Evolutionary conservation across 2,888 invertebrate species (phyloP), one percentile per base, ranked within the genome.

Genomic region (Elysia crispata): DNA sequence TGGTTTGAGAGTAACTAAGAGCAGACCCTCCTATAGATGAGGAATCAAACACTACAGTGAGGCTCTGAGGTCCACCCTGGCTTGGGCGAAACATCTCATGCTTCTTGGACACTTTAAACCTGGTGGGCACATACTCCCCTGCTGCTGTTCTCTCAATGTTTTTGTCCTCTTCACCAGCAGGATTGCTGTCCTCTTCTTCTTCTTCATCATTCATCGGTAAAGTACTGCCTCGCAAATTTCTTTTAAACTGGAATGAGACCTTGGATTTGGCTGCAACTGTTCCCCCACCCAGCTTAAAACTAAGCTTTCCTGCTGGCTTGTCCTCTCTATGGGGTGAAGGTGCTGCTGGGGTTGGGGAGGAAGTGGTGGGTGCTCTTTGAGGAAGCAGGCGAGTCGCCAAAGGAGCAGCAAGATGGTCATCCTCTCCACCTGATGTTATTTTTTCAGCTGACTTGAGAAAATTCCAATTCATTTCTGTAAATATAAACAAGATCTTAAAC

Each of bases 31-130:
- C n/a, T 70, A 41, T 41, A n/a, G 33, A 13, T 11, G 57, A 25
- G 5, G 74, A 75, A 50, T 60, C 41, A 31, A 79, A 73, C 13
- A 79, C 79, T 13, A 79, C 33, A n/a, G 67, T 73, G 5, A 74
- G 5, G 41, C 57, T 50, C 11, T 75, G 41, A 60, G 60, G 60
- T 3, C 25, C 54, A 20, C 28, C 41, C n/a, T 60, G 75, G 23
- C 77, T 80, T 0, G 84, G 84, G 13, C 81, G 76, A 41, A 81
- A 85, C 78, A 85, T 83, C 23, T 84, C 84, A 64, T 80, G 79
- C 76, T 81, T 81, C 70, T 83, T 85, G 5, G 81, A 74, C 20
- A 83, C 81, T 49, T 83, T 83, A n/a, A 83, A 83, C 49, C 85
- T 80, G 33, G 81, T 80, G 0, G 84, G 83, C 20, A 81, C 62